Evolutionary conservation across 2,888 invertebrate genomes (phyloP).

Genomic region (Drosophila austrosaltans): DNA sequence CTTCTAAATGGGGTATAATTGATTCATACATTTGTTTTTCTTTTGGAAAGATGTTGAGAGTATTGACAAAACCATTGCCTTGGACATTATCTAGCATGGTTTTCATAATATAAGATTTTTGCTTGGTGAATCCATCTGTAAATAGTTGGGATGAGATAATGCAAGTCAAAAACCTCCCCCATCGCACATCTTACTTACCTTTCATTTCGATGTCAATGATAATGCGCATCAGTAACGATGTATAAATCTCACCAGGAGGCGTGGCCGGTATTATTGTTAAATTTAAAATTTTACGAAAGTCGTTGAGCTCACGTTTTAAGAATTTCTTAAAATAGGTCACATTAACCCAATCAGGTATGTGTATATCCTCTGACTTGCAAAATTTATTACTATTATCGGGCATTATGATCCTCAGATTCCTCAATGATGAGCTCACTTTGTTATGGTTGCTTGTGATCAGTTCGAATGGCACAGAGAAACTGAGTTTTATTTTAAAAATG

Average conservation of each 20-base stretch:
- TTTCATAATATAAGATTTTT: slow-evolving; percentile 80
- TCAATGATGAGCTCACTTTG: slow-evolving; percentile 36
- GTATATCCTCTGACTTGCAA: slow-evolving; percentile 48
- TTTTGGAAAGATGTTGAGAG: slow-evolving; percentile 80
- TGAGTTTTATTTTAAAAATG: slow-evolving; percentile 64
- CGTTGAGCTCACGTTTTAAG: slow-evolving; percentile 68
- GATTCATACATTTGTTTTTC: slow-evolving; percentile 80
- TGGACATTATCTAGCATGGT: slow-evolving; percentile 74
- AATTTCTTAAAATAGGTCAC: slow-evolving; percentile 75
- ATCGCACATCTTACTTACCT: slow-evolving; percentile 61
- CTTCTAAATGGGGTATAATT: slow-evolving; percentile 78
- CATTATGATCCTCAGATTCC: slow-evolving; percentile 48
- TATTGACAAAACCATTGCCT: slow-evolving; percentile 74
- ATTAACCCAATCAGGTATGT: slow-evolving; percentile 79
- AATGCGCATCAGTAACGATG: slow-evolving; percentile 80
- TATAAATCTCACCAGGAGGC: slow-evolving; percentile 81
- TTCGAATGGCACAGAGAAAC: slow-evolving; percentile 55
- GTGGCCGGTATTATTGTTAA: slow-evolving; percentile 77
- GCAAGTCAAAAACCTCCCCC: not conserved
- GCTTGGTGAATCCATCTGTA: slow-evolving; percentile 75
- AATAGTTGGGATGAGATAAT: slow-evolving; percentile 5
- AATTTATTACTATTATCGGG: slow-evolving; percentile 77
- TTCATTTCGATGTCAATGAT: slow-evolving; percentile 80
- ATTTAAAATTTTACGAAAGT: slow-evolving; percentile 73
- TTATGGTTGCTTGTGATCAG: slow-evolving; percentile 32